Conservation (phyloP, 2,888 invertebrate species). For the Sialis lutaria region DNA sequence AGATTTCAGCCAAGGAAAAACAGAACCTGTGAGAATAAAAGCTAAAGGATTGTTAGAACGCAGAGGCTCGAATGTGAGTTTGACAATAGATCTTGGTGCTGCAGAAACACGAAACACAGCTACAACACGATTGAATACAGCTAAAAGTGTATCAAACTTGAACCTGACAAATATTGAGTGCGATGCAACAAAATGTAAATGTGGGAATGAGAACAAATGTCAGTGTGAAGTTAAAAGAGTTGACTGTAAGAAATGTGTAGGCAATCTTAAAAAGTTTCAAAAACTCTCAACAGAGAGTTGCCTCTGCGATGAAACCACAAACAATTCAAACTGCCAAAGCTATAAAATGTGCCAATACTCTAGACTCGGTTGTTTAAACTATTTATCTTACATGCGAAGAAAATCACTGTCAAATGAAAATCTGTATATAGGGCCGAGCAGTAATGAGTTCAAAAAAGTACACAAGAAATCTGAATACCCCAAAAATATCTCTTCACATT, state of each 20-base stretch:
- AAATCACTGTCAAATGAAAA: constrained; percentile 45
- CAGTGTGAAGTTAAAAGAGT: constrained; percentile 1
- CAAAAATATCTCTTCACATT: constrained; percentile 2
- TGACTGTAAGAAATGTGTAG: constrained; percentile 4
- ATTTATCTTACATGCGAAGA: constrained; percentile 15
- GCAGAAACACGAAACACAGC: constrained; percentile 23
- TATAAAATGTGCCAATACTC: constrained; percentile 6
- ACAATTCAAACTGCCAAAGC: constrained; percentile 2
- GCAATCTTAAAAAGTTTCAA: constrained; percentile 5
- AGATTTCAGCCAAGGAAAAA: constrained; percentile 29
- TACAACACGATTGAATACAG: constrained; percentile 28
- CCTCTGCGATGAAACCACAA: constrained; percentile 3
- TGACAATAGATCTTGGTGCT: constrained; percentile 61
- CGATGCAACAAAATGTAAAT: constrained; percentile 16
- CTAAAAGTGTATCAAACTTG: constrained; percentile 29
- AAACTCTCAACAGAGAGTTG: constrained; percentile 5
- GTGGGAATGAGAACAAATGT: constrained; percentile 8
- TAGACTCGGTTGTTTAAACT: constrained; percentile 5
- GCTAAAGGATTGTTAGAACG: constrained; percentile 62
- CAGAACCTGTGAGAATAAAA: constrained; percentile 31
- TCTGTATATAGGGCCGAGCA: constrained; percentile 26
- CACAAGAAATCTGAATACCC: constrained; percentile 5
- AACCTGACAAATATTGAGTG: constrained; percentile 17
- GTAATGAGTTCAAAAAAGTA: constrained; percentile 5
- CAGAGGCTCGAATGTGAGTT: constrained; percentile 77